Evolutionary conservation across 2,888 invertebrate species (phyloP), one percentile per base, ranked within the genome.

Genomic region (Drosophila sordidula): DNA sequence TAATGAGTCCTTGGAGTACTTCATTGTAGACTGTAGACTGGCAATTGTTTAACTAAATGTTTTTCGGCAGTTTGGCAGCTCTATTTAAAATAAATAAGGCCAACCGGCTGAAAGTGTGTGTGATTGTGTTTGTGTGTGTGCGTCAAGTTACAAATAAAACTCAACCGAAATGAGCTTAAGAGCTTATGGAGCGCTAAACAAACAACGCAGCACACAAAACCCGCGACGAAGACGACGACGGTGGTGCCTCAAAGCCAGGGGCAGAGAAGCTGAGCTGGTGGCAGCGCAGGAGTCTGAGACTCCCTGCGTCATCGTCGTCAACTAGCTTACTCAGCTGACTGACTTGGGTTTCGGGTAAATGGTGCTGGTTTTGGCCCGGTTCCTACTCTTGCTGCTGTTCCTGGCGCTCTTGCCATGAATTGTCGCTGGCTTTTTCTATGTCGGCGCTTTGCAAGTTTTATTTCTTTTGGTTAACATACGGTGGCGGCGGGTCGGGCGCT

Each of bases 131-230:
- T 41, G 68, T 59, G 51, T 50, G 63, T 67, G 70, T 79, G 83
- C 84, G 75, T 87, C 72, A 72, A 88, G 89, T 87, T 88, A 88
- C 83, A 88, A 88, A 83, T 83, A 83, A 87, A 88, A 83, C 84
- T 84, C 84, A 88, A 83, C 83, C 89, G 64, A 83, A 83, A 83
- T 88, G 81, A 83, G 83, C 83, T 83, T 83, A 83, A 88, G 83
- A 88, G 83, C 89, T 83, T 83, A 88, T 80, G 81, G 75, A 83
- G 87, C 83, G 83, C 87, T 88, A 88, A 83, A 88, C 89, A 83
- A 83, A 83, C 83, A 83, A 75, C 84, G 84, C 61, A 78, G 73
- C 75, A 70, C 75, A 88, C 83, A 88, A 83, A 83, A 86, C 80
- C 85, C 75, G 85, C 87, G 85, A 87, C 69, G 74, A 57, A 58